Base-by-base conservation (phyloP, 2,797 vertebrate genomes). In the Acipenser ruthenus region DNA sequence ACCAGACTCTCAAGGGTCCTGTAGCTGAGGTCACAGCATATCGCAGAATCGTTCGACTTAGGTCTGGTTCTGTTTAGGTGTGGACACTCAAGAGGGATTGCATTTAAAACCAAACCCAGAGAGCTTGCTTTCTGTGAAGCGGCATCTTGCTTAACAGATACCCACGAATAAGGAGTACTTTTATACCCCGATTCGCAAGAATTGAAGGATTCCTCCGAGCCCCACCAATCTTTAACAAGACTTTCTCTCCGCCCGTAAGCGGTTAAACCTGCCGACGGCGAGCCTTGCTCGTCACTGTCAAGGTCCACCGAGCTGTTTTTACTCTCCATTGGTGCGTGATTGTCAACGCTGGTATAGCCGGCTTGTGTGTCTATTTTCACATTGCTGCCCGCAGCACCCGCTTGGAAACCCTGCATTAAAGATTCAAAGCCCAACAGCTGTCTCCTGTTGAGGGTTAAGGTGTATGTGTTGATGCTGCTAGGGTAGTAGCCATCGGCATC, bases 141-240 rank as follows among this genome's bases (percentile, higher is more conserved):
- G 12, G 64, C 7, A 4, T 37, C 37, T 37, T 37, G 37, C 37
- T 37, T 37, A 11, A 8, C 13, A 50, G 65, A 67, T 10, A 52
- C 50, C 69, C 62, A 63, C 12, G 65, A 60, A 56, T 53, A 67
- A 4, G 62, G 55, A 58, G 64, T 37, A 12, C 63, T 66, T 66
- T 51, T 67, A 53, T 70, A 66, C 49, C 55, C 55, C 1, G 12
- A 49, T 55, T 58, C 52, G n/a, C 51, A 66, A 49, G 55, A 66
- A 18, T 65, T 10, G 7, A 10, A 13, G n/a, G 60, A 66, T 9
- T 62, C 49, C 52, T 11, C 55, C 1, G 65, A 66, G 55, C 53
- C 53, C 1, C 15, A 7, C 8, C 13, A 8, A 58, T 49, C 23
- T 10, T n/a, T 15, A 11, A n/a, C 10, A 10, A 3, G 62, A 9